Percentiles rank a stretch among this genome's conserved stretches.
phyloP scores from a whole-genome alignment of 2,888 invertebrate genomes.

The Operophtera brumata region DNA sequence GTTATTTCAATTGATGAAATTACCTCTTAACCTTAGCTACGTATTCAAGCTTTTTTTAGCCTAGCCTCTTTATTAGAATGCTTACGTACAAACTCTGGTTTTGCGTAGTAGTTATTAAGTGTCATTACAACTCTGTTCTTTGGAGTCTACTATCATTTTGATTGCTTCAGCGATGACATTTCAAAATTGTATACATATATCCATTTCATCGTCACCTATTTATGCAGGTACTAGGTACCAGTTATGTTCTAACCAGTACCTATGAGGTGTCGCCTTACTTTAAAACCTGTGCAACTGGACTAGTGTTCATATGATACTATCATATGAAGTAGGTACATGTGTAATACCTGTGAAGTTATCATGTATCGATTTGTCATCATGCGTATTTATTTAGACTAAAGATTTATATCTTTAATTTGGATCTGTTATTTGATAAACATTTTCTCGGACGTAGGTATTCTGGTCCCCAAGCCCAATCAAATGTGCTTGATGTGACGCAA shows the following conservation, averaged over 20 bases:
- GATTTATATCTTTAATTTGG: not conserved
- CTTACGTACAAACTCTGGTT: no score
- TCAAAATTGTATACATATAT: slow-evolving; percentile 2
- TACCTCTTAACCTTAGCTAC: not conserved
- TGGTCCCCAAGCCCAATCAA: no score
- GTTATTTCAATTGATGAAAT: not conserved
- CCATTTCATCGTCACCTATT: slow-evolving; percentile 13
- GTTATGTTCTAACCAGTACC: not conserved
- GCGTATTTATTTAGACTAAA: not conserved
- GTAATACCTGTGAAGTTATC: slow-evolving; percentile 16
- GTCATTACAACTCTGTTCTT: no score
- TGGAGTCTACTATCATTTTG: no score
- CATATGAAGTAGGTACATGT: no score
- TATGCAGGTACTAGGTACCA: not conserved
- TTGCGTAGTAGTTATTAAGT: no score
- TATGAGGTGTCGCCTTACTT: slow-evolving; percentile 10
- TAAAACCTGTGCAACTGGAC: slow-evolving; percentile 18
- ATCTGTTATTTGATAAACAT: not conserved
- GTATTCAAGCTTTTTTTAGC: not conserved
- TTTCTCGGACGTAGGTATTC: no score
- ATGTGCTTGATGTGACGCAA: no score
- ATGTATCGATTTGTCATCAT: slow-evolving; percentile 8
- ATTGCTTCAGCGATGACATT: no score
- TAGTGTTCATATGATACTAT: slow-evolving; percentile 10
- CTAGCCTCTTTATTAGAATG: no score